These are phyloP conservation scores for Drosophila kepulauana DNA, from an alignment of 1,140 invertebrate genomes.

Conservation along the genomic window DNA sequence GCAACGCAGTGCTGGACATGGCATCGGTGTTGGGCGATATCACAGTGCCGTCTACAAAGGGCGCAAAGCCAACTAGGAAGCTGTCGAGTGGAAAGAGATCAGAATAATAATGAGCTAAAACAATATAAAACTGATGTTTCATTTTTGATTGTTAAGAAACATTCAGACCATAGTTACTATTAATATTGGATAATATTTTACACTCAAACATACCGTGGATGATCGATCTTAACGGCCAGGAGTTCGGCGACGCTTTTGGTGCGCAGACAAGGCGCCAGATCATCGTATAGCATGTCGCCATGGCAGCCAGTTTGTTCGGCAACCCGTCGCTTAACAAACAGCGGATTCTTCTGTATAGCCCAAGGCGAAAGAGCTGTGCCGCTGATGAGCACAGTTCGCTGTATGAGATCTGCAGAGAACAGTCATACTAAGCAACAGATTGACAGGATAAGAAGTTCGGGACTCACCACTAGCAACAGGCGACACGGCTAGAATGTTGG, in stretches of 20 bases:
- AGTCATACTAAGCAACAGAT: neutral
- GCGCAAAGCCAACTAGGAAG: conserved; percentile 95
- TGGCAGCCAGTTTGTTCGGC: conserved; percentile 92
- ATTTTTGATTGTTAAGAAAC: no score
- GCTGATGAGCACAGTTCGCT: conserved; percentile 95
- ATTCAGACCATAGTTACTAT: no score
- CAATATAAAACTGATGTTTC: no score
- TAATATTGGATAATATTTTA: no score
- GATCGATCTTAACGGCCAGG: conserved; percentile 89
- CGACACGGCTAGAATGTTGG: conserved; percentile 97
- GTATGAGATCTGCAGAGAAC: conserved; percentile 91
- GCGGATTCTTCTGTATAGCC: conserved; percentile 95
- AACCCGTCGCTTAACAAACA: conserved; percentile 91
- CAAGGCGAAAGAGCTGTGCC: conserved; percentile 97
- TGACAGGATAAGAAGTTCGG: neutral
- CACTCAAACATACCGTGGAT: conserved; percentile 86
- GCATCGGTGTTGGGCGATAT: conserved; percentile 86
- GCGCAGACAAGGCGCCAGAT: conserved; percentile 93
- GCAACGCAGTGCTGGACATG: conserved; percentile 75
- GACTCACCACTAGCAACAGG: conserved; percentile 94
- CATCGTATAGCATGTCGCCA: conserved; percentile 91
- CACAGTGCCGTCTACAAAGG: conserved; percentile 94
- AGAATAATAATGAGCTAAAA: no score
- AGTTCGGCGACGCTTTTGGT: conserved; percentile 90
- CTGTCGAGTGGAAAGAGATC: conserved; percentile 60